Evolutionary conservation across 2,113 vertebrate species (phyloP).

Genomic region (Chaetura pelagica): DNA sequence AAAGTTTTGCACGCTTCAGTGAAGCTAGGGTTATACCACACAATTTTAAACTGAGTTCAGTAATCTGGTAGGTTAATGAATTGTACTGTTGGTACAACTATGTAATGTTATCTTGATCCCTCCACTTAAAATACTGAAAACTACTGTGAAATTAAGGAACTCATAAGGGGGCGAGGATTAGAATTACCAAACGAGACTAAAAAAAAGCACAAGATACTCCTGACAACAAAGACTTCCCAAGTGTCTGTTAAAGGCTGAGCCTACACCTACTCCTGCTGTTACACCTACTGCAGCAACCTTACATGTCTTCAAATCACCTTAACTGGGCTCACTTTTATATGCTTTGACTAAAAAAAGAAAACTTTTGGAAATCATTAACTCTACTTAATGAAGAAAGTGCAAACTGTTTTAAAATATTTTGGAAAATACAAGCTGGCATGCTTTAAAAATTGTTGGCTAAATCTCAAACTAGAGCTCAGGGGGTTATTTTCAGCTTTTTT

Average conservation of each 20-base stretch:
- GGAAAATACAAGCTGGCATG: slow-evolving; percentile 38
- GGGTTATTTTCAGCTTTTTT: background rate
- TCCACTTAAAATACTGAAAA: background rate
- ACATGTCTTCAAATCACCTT: background rate
- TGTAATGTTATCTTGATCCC: background rate
- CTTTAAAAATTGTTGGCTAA: slow-evolving; percentile 26
- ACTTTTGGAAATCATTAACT: slow-evolving; percentile 49
- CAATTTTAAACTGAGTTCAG: background rate
- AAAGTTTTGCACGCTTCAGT: background rate
- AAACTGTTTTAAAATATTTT: slow-evolving; percentile 11
- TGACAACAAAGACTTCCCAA: background rate
- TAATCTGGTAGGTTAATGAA: background rate
- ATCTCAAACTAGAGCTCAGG: background rate
- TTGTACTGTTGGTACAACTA: background rate
- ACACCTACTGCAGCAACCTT: background rate
- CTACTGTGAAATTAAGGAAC: background rate
- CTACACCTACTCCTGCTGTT: background rate
- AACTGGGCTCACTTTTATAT: background rate
- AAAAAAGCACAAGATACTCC: background rate
- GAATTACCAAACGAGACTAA: background rate
- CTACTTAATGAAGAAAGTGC: slow-evolving; percentile 43
- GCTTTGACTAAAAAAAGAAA: slow-evolving; percentile 1
- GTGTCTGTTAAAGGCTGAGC: background rate
- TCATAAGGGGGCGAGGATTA: background rate
- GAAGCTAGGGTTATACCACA: background rate